Evolutionary conservation across 2,797 vertebrate species (phyloP), one percentile per base, ranked within the genome.

Genomic region (Pachyuromys duprasi): DNA sequence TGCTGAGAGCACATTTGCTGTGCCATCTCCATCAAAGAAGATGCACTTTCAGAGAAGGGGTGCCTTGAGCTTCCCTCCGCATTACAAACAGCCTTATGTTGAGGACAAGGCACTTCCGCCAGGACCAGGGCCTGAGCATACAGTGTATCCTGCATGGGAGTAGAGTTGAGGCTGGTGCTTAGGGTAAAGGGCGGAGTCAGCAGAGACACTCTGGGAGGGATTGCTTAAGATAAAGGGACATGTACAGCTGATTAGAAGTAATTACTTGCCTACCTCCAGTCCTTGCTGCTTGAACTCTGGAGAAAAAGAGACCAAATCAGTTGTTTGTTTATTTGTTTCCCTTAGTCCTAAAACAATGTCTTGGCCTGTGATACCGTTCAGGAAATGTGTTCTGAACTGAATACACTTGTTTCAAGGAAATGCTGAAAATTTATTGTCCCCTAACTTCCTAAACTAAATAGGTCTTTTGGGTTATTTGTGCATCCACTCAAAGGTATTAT

Each of bases 401-500:
- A 93, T 96, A 84, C 96, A 96, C 97, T 97, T 97, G 97, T 8
- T 11, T 49, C 49, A 49, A 49, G 49, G 49, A 49, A 97, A 93
- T 96, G 88, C 96, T 83, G 86, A 97, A 88, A 97, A 96, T 97
- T 97, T 97, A 97, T 96, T 91, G 90, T 90, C 92, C 80, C 45
- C 28, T 95, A 92, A 95, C 95, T 94, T 97, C 81, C 74, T 95
- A 95, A 90, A 96, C 90, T 97, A 96, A 97, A 97, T 97, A 96
- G 94, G 90, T 93, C 96, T 96, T 98, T 96, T 78, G 80, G 82
- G 95, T 97, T 97, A 97, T 96, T 97, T 97, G 96, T 97, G 79
- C 93, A 93, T 97, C 93, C 96, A 79, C 96, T 96, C 90, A 91
- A 92, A 97, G 90, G 93, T 96, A 92, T 96, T 97, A 96, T 97